Conservation (phyloP, 2,888 invertebrate genomes). For the Lasioglossum vierecki region DNA sequence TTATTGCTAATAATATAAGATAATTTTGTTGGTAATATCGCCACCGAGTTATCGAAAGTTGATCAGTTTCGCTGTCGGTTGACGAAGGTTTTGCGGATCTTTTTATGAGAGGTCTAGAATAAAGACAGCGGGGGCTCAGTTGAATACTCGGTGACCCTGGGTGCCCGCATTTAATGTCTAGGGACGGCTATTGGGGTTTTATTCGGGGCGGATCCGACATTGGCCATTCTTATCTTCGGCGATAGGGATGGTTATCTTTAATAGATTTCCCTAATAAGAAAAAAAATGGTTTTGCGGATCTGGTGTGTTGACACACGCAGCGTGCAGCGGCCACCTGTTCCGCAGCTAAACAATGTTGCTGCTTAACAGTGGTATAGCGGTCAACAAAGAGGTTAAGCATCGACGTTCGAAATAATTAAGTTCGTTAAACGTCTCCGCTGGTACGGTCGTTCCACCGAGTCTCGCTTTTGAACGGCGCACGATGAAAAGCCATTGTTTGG, state of each 20-base stretch:
- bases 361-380: slow-evolving; percentile 49
- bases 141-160: no score
- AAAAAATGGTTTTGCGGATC: neutral
- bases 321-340: slow-evolving; percentile 46
- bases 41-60: neutral
- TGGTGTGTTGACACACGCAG: neutral
- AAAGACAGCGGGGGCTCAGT: no score
- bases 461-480: slow-evolving; percentile 55
- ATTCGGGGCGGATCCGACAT: no score
- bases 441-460: slow-evolving; percentile 58
- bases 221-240: no score
- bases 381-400: slow-evolving; percentile 61
- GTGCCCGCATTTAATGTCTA: no score
- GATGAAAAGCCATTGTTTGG: slow-evolving; percentile 65
- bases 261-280: no score
- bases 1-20: neutral
- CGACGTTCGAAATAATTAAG: slow-evolving; percentile 64
- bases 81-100: neutral
- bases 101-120: no score
- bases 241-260: no score
- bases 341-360: slow-evolving; percentile 40
- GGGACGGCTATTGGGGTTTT: no score
- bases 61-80: neutral
- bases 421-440: slow-evolving; percentile 57
- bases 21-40: neutral